A percentile compares a stretch with the other conserved stretches of the same genome.
These are phyloP conservation scores for Drosophila littoralis DNA, from an alignment of 1,140 invertebrate genomes.

Conservation along the genomic window DNA sequence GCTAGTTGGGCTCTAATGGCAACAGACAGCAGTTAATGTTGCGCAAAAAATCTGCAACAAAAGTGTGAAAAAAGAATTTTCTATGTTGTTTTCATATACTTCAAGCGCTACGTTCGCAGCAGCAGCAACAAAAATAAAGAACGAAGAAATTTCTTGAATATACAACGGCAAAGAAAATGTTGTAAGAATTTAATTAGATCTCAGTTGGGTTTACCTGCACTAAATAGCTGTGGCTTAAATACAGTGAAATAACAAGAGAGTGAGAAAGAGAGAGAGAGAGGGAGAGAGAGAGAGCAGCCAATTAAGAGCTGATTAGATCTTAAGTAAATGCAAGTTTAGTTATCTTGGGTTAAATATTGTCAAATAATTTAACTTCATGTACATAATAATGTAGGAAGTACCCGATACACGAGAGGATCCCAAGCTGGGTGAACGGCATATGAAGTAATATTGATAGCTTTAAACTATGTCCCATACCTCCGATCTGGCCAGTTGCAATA, in stretches of 20 bases:
- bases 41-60: slow-evolving; percentile 62
- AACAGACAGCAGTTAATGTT: slow-evolving; percentile 77
- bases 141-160: not conserved
- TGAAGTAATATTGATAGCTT: too few relatives aligned
- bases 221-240: slow-evolving; percentile 31
- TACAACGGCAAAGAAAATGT: slow-evolving; percentile 29
- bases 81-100: slow-evolving; percentile 34
- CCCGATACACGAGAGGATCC: too few relatives aligned
- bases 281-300: not conserved
- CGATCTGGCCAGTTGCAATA: too few relatives aligned
- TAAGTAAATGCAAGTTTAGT: too few relatives aligned
- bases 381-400: too few relatives aligned
- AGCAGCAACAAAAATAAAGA: not conserved
- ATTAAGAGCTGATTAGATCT: not conserved
- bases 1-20: slow-evolving; percentile 69
- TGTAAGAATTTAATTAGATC: slow-evolving; percentile 66
- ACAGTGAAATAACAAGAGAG: slow-evolving; percentile 5
- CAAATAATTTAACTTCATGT: too few relatives aligned
- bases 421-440: too few relatives aligned
- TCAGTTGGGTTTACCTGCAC: slow-evolving; percentile 14
- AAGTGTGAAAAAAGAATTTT: slow-evolving; percentile 60
- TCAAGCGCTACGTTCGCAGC: slow-evolving; percentile 7
- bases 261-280: not conserved
- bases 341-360: too few relatives aligned
- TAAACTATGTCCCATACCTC: too few relatives aligned